These are phyloP conservation scores for Apodemia zela DNA, from an alignment of 2,888 invertebrate genomes.

Conservation along the genomic window DNA sequence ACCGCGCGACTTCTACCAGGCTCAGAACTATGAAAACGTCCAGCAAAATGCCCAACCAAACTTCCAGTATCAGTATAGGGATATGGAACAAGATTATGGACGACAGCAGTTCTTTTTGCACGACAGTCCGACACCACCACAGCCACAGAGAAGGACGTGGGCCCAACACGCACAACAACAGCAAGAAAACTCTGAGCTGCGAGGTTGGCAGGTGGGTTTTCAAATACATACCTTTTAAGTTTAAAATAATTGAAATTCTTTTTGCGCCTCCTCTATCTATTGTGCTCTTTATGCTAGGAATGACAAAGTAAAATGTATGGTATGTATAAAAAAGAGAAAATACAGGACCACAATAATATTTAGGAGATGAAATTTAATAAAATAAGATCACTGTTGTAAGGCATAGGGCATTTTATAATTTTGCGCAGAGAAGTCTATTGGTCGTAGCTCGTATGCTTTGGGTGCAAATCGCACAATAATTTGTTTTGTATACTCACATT, in stretches of 20 bases:
- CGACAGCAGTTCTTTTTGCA: constrained; percentile 90
- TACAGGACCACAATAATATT: not conserved
- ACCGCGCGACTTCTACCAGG: constrained; percentile 42
- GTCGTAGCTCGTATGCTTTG: not conserved
- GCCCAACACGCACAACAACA: constrained; percentile 80
- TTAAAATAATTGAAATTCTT: not conserved
- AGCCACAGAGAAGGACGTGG: constrained; percentile 84
- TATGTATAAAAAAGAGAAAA: no score
- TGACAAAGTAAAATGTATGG: no score
- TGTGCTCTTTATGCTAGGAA: no score
- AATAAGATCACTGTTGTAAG: no score
- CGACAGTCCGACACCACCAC: constrained; percentile 68
- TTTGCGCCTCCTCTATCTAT: no score
- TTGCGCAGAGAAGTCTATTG: not conserved
- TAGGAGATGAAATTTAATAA: not conserved
- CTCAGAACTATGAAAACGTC: constrained; percentile 30
- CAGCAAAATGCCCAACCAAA: constrained; percentile 31
- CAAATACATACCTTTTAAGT: not conserved
- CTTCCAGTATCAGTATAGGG: constrained; percentile 52
- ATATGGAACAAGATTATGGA: constrained; percentile 49
- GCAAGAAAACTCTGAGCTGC: constrained; percentile 80
- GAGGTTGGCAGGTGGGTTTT: constrained; percentile 66
- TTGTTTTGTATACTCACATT: not conserved
- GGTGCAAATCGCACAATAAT: not conserved
- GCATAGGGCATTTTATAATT: not conserved